phyloP scores from a whole-genome alignment of 2,797 vertebrate genomes.

The Galago senegalensis region DNA sequence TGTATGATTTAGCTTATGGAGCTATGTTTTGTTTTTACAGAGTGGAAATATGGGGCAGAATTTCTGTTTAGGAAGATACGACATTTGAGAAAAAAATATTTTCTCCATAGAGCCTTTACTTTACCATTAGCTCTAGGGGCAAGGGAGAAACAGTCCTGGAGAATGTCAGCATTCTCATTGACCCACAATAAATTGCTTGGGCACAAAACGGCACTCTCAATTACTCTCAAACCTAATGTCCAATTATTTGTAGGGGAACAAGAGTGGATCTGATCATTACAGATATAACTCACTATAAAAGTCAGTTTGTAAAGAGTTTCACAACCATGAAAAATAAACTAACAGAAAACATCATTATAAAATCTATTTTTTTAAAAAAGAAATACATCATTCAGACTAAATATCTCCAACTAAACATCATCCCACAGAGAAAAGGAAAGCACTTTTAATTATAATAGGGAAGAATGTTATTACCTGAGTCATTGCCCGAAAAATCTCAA shows the following conservation, averaged over 20 bases:
- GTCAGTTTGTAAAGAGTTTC: conserved; percentile 8
- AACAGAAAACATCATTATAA: neutral
- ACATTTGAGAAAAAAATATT: neutral
- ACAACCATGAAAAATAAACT: conserved; percentile 10
- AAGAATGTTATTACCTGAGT: neutral
- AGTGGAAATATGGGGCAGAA: conserved; percentile 24
- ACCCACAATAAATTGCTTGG: conserved; percentile 56
- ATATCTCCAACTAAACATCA: neutral
- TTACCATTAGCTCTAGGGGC: neutral
- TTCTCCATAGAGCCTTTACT: conserved; percentile 3
- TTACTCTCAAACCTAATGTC: conserved; percentile 23
- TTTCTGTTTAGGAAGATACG: neutral
- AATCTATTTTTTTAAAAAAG: conserved; percentile 1
- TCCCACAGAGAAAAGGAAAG: neutral
- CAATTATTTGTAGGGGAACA: neutral
- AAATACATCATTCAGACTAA: neutral
- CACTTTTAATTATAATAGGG: neutral
- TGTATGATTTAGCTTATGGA: neutral
- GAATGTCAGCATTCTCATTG: conserved; percentile 36
- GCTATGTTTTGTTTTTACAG: neutral
- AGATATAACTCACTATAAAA: conserved; percentile 31
- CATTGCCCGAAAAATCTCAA: conserved; percentile 45
- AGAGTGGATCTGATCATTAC: neutral
- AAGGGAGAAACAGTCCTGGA: conserved; percentile 18
- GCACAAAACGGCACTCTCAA: neutral